Base-by-base conservation (phyloP, 1,140 invertebrate genomes). In the Bombus breviceps region DNA sequence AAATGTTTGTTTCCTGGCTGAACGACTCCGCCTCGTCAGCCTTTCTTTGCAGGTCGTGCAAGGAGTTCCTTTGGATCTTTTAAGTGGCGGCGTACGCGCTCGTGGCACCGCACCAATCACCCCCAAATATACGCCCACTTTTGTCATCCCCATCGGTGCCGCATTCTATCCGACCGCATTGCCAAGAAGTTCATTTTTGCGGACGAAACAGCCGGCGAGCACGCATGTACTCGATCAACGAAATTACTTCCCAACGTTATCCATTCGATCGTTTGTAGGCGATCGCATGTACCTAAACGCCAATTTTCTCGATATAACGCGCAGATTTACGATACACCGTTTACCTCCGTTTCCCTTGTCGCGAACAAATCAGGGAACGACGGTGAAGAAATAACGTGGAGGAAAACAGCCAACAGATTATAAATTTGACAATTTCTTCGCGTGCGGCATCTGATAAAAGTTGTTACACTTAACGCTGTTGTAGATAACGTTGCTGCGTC, bases 1-100 rank as follows among this genome's bases (percentile, higher is more conserved):
- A 92, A 93, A 92, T 92, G 92, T 93, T 93, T 93, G 92, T 92
- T 91, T 93, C 81, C 82, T 83, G 80, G 47, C 66, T 39, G 13
- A 39, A 53, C 47, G 81, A 78, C 85, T 74, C 87, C 79, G 87
- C 85, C 90, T 90, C 69, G 82, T 78, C 83, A 74, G 85, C 66
- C 88, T 73, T 75, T 77, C 80, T 66, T 66, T 80, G 66, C 39
- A 77, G 73, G 43, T 57, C n/a, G 72, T 41, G 69, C 37, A 59
- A 78, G 59, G 57, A 74, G 82, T 69, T 79, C 34, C 84, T 62
- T 9, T 53, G 10, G 81, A 86, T 71, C 75, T 81, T 59, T 62
- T 64, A 85, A 86, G 82, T 37, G 41, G 62, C 79, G 80, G 72
- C 32, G 37, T 80, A 76, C 64, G 73, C 79, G 79, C 81, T 84